These are phyloP conservation scores for Anhinga anhinga DNA, from an alignment of 2,113 vertebrate genomes.

Conservation along the genomic window DNA sequence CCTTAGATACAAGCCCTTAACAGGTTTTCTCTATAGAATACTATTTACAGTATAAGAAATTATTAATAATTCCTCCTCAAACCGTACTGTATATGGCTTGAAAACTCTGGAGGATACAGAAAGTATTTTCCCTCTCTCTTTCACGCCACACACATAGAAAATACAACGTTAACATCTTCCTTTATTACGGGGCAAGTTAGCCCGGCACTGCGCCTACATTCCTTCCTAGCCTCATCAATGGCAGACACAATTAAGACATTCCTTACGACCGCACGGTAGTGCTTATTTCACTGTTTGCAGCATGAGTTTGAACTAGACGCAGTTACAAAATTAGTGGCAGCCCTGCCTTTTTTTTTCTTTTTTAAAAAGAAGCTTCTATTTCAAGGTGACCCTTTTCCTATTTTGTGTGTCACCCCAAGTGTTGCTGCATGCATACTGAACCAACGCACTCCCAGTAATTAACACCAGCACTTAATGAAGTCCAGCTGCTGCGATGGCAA, in stretches of 20 bases:
- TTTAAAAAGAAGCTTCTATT: slow-evolving; percentile 64
- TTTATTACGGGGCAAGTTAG: not conserved
- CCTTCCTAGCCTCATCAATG: not conserved
- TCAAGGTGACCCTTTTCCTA: slow-evolving; percentile 86
- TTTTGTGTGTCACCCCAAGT: slow-evolving; percentile 74
- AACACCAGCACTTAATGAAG: slow-evolving; percentile 97
- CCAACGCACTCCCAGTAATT: slow-evolving; percentile 91
- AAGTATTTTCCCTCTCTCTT: not conserved
- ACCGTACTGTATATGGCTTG: not conserved
- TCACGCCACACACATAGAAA: not conserved
- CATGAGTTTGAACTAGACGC: not conserved
- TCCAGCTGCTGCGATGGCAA: slow-evolving; percentile 91
- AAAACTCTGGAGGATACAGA: slow-evolving; percentile 30
- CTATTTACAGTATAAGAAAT: slow-evolving; percentile 45
- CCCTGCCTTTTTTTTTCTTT: not conserved
- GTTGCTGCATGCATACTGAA: slow-evolving; percentile 75
- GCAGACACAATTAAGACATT: not conserved
- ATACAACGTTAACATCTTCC: not conserved
- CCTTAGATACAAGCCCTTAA: slow-evolving; percentile 2
- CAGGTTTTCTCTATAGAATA: slow-evolving; percentile 53
- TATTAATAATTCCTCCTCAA: slow-evolving; percentile 59
- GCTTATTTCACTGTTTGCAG: not conserved
- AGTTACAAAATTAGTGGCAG: not conserved
- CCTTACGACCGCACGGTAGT: not conserved
- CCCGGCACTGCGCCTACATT: not conserved